A percentile compares a stretch with the other conserved stretches of the same genome.
These are phyloP conservation scores for Balaeniceps rex DNA, from an alignment of 2,113 vertebrate species.

Conservation along the genomic window DNA sequence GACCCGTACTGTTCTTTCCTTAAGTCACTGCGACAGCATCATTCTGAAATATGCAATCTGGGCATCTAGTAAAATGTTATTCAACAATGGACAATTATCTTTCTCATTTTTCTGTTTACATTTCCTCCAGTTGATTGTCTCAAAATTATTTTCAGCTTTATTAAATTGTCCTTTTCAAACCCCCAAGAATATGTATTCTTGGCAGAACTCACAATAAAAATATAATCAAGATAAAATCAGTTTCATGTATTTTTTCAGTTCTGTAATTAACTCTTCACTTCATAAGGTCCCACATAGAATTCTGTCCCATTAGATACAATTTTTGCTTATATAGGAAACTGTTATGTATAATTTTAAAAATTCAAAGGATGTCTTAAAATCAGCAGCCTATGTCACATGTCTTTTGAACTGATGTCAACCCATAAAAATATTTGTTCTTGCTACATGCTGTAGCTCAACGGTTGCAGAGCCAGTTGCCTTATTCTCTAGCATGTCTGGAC, in stretches of 20 bases:
- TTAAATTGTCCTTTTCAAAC: conserved; percentile 1
- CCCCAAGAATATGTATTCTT: background rate
- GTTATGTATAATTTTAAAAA: background rate
- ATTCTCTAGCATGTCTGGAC: background rate
- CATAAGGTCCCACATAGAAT: background rate
- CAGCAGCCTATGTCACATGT: background rate
- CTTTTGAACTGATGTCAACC: background rate
- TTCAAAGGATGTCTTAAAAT: background rate
- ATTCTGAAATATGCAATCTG: background rate
- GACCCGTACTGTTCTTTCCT: background rate
- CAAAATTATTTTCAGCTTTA: conserved; percentile 35
- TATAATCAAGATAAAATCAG: conserved; percentile 1
- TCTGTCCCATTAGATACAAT: background rate
- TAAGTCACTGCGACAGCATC: background rate
- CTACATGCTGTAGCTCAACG: background rate
- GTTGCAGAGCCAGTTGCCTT: background rate
- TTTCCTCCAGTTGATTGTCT: background rate
- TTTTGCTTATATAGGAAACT: background rate
- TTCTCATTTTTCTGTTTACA: conserved; percentile 24
- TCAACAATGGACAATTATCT: background rate
- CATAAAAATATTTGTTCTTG: background rate
- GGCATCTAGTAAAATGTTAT: background rate
- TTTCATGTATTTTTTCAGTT: background rate
- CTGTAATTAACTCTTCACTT: conserved; percentile 16
- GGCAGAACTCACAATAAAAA: conserved; percentile 13